phyloP scores from a whole-genome alignment of 2,113 vertebrate species.

The Neotragus pygmaeus region DNA sequence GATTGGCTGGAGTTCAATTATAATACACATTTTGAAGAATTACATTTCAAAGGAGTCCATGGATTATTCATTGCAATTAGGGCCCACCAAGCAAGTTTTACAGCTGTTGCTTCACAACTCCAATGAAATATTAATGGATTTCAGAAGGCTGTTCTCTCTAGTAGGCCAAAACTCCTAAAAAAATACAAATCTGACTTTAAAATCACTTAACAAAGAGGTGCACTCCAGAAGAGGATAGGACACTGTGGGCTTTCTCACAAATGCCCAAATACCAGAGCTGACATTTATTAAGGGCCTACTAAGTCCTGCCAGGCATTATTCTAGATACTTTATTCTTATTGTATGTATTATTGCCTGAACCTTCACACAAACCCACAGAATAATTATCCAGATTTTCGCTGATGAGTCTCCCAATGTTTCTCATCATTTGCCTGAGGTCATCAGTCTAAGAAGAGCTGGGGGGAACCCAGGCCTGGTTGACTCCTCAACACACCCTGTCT shows the following conservation, averaged over 20 bases:
- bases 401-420: not conserved
- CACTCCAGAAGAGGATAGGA: not conserved
- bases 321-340: not conserved
- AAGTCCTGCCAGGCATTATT: not conserved
- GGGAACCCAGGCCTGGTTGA: not conserved
- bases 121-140: constrained; percentile 61
- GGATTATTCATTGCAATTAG: constrained; percentile 76
- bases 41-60: constrained; percentile 66
- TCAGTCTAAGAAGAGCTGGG: not conserved
- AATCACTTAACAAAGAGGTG: constrained; percentile 2
- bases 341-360: not conserved
- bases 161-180: constrained; percentile 36
- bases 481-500: not conserved
- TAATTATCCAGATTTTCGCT: not conserved
- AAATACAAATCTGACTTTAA: constrained; percentile 42
- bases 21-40: constrained; percentile 67
- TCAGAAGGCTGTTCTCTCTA: constrained; percentile 56
- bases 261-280: not conserved
- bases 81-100: constrained; percentile 65
- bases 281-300: not conserved
- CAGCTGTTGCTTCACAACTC: constrained; percentile 55
- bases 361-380: not conserved
- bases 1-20: constrained; percentile 72
- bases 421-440: not conserved
- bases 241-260: not conserved